These are phyloP conservation scores for Drosophila sechellia DNA, from an alignment of 1,140 invertebrate species.

Conservation along the genomic window DNA sequence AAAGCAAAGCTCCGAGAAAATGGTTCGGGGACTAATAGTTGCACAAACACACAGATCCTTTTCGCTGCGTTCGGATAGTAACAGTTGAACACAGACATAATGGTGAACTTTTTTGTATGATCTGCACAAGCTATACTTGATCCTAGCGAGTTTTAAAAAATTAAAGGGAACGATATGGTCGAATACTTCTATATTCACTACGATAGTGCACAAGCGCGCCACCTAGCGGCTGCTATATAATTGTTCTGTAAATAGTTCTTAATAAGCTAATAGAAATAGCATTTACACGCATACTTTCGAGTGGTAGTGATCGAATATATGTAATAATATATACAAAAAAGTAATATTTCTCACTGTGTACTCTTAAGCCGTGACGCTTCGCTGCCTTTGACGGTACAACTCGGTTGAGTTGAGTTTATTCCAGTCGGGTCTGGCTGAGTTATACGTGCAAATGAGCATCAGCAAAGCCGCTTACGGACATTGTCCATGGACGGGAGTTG, in stretches of 20 bases:
- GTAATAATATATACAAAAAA: too few relatives aligned
- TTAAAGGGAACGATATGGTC: too few relatives aligned
- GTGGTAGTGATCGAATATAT: too few relatives aligned
- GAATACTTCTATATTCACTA: too few relatives aligned
- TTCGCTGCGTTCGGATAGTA: neutral
- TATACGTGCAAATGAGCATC: slow-evolving; percentile 77
- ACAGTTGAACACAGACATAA: slow-evolving; percentile 10
- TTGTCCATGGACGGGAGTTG: slow-evolving; percentile 43
- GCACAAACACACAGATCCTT: slow-evolving; percentile 12
- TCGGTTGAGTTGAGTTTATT: slow-evolving; percentile 25
- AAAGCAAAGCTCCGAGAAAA: slow-evolving; percentile 71
- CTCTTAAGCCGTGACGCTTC: slow-evolving; percentile 73
- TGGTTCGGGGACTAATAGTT: slow-evolving; percentile 54
- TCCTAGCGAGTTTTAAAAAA: too few relatives aligned
- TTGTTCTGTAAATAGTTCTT: too few relatives aligned
- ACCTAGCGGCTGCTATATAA: too few relatives aligned
- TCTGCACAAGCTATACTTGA: neutral
- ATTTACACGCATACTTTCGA: too few relatives aligned
- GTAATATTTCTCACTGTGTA: slow-evolving; percentile 2
- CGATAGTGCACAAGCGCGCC: too few relatives aligned
- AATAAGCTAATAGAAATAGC: too few relatives aligned
- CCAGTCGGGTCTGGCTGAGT: slow-evolving; percentile 30
- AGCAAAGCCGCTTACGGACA: slow-evolving; percentile 75
- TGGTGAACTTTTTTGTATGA: neutral
- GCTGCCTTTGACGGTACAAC: slow-evolving; percentile 34